These are phyloP conservation scores for Leptinotarsa undecemlineata DNA, from an alignment of 1,140 invertebrate genomes.

Conservation along the genomic window DNA sequence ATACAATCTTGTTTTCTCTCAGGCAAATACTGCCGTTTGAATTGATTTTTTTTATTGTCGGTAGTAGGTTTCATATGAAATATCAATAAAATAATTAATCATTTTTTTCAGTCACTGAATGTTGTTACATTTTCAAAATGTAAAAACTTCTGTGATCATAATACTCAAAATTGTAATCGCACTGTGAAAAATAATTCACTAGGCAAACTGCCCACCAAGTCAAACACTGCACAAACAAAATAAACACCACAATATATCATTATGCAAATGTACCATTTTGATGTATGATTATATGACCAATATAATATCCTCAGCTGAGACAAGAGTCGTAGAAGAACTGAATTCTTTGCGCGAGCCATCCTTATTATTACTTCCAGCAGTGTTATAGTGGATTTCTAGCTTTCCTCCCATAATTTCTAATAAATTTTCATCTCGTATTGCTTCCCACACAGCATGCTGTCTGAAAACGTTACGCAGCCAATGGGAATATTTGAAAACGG, in stretches of 20 bases:
- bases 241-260: slow-evolving; percentile 8
- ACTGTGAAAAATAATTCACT: not conserved
- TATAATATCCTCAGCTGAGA: not conserved
- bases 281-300: not conserved
- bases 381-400: slow-evolving; percentile 30
- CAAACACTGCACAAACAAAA: slow-evolving; percentile 15
- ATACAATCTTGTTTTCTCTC: too few species aligned
- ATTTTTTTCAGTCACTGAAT: too few species aligned
- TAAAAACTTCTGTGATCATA: too few species aligned
- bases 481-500: slow-evolving; percentile 27
- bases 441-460: slow-evolving; percentile 7
- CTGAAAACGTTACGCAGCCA: slow-evolving; percentile 19
- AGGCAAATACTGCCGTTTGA: too few species aligned
- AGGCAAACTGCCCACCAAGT: slow-evolving; percentile 5
- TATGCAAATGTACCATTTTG: slow-evolving; percentile 22
- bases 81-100: too few species aligned
- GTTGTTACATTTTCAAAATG: too few species aligned
- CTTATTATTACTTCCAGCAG: slow-evolving; percentile 25
- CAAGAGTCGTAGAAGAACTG: slow-evolving; percentile 24
- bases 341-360: not conserved
- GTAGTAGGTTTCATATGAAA: too few species aligned
- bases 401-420: slow-evolving; percentile 26
- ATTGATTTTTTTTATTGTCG: too few species aligned
- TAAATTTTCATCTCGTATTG: slow-evolving; percentile 18
- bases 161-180: too few species aligned